These are phyloP conservation scores for Nannospalax galili DNA, from an alignment of 2,113 vertebrate species.

Conservation along the genomic window DNA sequence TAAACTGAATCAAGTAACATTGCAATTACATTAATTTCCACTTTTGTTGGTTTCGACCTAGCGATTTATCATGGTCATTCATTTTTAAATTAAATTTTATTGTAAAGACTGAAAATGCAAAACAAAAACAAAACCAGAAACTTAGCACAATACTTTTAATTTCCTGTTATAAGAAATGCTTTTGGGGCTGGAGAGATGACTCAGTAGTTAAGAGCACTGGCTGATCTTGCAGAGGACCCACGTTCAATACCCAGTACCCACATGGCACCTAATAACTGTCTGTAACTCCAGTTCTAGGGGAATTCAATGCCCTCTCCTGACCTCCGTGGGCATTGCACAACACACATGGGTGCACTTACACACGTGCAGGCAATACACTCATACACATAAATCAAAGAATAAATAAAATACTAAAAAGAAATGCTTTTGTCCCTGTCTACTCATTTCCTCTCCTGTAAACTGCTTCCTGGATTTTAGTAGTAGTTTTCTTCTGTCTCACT, in stretches of 20 bases:
- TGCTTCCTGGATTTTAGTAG: neutral
- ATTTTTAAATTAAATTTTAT: slow-evolving; percentile 63
- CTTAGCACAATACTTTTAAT: neutral
- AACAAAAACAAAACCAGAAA: neutral
- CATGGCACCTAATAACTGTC: too few relatives aligned
- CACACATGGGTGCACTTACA: too few relatives aligned
- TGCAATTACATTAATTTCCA: slow-evolving; percentile 69
- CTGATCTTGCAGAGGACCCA: too few relatives aligned
- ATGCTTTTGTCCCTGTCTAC: neutral
- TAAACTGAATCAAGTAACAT: slow-evolving; percentile 61
- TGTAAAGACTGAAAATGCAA: neutral
- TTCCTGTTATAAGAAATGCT: neutral
- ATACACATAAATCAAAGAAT: too few relatives aligned
- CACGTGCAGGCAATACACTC: too few relatives aligned
- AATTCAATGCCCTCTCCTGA: too few relatives aligned
- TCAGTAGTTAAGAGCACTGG: too few relatives aligned
- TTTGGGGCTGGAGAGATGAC: too few relatives aligned
- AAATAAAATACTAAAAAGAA: too few relatives aligned
- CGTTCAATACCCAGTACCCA: too few relatives aligned
- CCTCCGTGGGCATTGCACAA: too few relatives aligned
- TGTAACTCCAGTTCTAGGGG: too few relatives aligned
- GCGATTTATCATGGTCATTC: slow-evolving; percentile 46
- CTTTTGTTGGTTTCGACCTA: slow-evolving; percentile 65
- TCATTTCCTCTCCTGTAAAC: neutral
- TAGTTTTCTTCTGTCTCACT: accelerated